Conservation (phyloP, 1,140 invertebrate genomes). For the Bombus impatiens region DNA sequence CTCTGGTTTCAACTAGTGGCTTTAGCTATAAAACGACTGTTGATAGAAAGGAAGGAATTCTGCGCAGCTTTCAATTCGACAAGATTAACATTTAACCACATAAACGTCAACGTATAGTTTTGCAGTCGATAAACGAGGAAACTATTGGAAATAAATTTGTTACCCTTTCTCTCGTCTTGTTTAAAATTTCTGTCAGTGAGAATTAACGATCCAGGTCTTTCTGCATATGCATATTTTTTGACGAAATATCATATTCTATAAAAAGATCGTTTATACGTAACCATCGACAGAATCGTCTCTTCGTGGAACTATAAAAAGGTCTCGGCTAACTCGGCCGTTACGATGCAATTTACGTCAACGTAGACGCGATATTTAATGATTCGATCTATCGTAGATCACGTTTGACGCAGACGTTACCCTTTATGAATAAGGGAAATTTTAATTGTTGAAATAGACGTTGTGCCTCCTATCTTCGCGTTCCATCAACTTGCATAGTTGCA, state of each 20-base stretch:
- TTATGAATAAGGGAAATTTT: no score
- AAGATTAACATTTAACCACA: no score
- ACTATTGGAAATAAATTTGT: no score
- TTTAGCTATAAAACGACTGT: no score
- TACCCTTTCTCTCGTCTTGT: no score
- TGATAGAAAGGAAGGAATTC: no score
- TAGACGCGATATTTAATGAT: not conserved
- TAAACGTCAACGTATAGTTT: no score
- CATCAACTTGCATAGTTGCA: not conserved
- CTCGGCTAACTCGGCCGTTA: not conserved
- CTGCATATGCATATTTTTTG: not conserved
- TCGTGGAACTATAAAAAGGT: not conserved
- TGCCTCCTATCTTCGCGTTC: not conserved
- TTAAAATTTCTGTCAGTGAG: no score
- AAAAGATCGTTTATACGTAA: conserved; percentile 6
- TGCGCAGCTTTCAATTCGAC: no score
- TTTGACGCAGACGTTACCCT: not conserved
- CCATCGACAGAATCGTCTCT: not conserved
- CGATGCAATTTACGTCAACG: not conserved
- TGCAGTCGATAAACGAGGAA: no score
- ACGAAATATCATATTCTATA: not conserved
- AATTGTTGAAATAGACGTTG: conserved; percentile 3
- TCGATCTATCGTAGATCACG: not conserved
- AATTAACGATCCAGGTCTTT: no score
- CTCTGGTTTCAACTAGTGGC: no score